phyloP scores from a whole-genome alignment of 2,113 vertebrate genomes.

The Struthidea cinerea region DNA sequence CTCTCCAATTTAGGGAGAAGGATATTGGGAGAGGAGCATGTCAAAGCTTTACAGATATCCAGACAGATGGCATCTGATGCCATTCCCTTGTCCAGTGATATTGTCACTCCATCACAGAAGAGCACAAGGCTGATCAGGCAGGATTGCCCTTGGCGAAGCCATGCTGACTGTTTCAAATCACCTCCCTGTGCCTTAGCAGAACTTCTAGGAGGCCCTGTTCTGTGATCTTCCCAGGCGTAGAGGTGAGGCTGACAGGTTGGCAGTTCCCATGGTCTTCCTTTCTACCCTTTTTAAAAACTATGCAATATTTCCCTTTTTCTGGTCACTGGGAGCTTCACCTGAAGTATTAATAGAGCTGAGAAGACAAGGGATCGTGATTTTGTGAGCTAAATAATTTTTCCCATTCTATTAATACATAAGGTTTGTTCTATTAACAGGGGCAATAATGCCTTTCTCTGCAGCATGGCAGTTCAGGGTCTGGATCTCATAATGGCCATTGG shows the following conservation, averaged over 20 bases:
- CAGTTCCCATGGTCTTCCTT: not conserved
- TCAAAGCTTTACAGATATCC: not conserved
- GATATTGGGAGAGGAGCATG: not conserved
- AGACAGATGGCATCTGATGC: not conserved
- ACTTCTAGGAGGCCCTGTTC: not conserved
- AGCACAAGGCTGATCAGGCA: not conserved
- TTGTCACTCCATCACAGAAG: not conserved
- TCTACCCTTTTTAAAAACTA: not conserved
- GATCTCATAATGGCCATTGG: fast-evolving
- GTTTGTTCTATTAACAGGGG: not conserved
- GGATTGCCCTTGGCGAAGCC: not conserved
- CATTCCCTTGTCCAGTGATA: not conserved
- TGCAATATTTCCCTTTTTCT: not conserved
- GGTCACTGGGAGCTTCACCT: fast-evolving
- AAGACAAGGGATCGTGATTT: not conserved
- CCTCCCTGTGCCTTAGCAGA: not conserved
- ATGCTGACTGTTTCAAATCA: not conserved
- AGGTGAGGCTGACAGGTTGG: not conserved
- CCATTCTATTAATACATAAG: not conserved
- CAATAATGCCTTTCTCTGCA: not conserved
- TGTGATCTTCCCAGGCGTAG: not conserved
- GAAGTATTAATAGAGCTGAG: not conserved
- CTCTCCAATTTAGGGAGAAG: not conserved
- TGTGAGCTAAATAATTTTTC: not conserved
- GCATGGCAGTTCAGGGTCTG: not conserved